These are phyloP conservation scores for Clarias batrachus DNA, from an alignment of 2,113 vertebrate genomes.

Conservation along the genomic window DNA sequence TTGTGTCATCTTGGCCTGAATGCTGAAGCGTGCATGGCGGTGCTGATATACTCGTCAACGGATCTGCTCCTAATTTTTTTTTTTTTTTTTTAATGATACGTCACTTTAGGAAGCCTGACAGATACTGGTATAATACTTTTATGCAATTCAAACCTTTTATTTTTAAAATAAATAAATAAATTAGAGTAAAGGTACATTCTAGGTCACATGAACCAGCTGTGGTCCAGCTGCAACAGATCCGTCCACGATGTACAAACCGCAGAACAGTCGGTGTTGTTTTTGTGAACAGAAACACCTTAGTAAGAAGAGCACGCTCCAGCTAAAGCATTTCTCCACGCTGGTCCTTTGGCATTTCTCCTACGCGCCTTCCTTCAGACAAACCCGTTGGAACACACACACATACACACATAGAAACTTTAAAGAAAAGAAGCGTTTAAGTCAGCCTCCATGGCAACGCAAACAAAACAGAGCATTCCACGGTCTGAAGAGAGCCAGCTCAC, in stretches of 20 bases:
- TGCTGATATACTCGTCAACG: constrained; percentile 24
- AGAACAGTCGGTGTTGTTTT: constrained; percentile 33
- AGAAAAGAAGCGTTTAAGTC: constrained; percentile 39
- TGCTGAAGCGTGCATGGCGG: not conserved
- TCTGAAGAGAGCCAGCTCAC: constrained; percentile 29
- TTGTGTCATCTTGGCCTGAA: constrained; percentile 23
- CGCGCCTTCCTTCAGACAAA: constrained; percentile 45
- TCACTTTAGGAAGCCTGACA: not conserved
- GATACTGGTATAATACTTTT: not conserved
- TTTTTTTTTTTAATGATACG: not conserved
- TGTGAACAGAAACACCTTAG: constrained; percentile 55
- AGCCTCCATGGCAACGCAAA: constrained; percentile 66
- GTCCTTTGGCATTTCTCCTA: constrained; percentile 59
- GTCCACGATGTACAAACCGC: not conserved
- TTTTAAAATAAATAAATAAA: not conserved
- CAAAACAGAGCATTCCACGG: constrained; percentile 65
- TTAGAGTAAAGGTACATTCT: not conserved
- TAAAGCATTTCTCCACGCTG: constrained; percentile 38
- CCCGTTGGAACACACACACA: constrained; percentile 49
- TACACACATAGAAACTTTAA: constrained; percentile 41
- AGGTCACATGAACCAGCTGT: constrained; percentile 19
- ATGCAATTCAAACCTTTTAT: too few species aligned
- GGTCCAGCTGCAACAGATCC: constrained; percentile 32
- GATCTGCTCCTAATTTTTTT: not conserved
- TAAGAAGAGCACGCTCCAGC: constrained; percentile 54